Evolutionary conservation across 2,113 vertebrate species (phyloP).

Genomic region (Stigmatopora nigra): DNA sequence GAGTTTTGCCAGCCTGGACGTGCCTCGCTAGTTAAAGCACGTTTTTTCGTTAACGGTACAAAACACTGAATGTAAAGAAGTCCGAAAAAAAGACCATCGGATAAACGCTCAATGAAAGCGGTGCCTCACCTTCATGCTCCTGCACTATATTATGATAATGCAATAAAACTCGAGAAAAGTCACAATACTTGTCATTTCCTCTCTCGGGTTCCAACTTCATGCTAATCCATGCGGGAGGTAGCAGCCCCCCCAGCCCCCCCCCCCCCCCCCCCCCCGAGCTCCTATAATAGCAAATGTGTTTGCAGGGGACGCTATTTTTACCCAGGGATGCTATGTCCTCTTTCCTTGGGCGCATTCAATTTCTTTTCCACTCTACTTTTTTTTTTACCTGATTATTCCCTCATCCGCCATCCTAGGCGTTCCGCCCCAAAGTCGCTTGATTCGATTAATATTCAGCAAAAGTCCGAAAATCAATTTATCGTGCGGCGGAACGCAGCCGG

Average conservation of each 20-base stretch:
- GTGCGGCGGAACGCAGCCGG: constrained; percentile 53
- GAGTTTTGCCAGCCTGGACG: no score
- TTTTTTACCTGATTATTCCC: constrained; percentile 39
- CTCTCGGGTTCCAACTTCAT: constrained; percentile 45
- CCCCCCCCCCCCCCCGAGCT: constrained; percentile 8
- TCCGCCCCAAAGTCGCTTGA: constrained; percentile 39
- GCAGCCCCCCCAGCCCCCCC: constrained; percentile 22
- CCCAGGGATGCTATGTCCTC: constrained; percentile 49
- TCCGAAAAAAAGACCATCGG: constrained; percentile 5
- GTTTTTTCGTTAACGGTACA: background rate
- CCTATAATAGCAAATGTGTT: constrained; percentile 66
- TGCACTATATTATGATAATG: constrained; percentile 57
- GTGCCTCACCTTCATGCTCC: constrained; percentile 20
- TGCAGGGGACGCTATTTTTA: constrained; percentile 66
- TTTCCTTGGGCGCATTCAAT: constrained; percentile 54
- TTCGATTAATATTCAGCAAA: constrained; percentile 64
- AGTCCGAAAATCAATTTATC: constrained; percentile 68
- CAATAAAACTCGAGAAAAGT: constrained; percentile 57
- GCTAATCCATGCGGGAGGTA: constrained; percentile 58
- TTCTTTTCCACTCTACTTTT: constrained; percentile 1
- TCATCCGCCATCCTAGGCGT: constrained; percentile 37
- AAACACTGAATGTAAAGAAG: background rate
- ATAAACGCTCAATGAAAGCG: constrained; percentile 16
- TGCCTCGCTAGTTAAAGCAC: no score
- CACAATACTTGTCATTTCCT: constrained; percentile 58